These are phyloP conservation scores for Nothobranchius furzeri DNA, from an alignment of 2,113 vertebrate genomes.

Conservation along the genomic window DNA sequence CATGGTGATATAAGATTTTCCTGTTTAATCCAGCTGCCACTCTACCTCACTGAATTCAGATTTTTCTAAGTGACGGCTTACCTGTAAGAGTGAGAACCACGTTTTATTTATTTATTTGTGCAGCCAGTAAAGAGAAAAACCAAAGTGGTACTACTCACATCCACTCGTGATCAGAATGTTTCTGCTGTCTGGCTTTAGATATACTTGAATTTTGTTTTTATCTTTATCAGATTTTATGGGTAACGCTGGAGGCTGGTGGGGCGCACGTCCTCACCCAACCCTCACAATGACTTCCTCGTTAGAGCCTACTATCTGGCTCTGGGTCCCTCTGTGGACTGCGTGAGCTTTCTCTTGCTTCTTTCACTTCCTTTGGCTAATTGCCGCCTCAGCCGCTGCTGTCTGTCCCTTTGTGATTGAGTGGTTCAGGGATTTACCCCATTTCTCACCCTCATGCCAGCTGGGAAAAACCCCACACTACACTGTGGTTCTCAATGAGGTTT, in stretches of 20 bases:
- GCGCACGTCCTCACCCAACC: no score
- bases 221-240: no score
- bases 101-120: not conserved
- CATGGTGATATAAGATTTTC: slow-evolving; percentile 28
- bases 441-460: not conserved
- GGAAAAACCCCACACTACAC: not conserved
- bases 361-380: not conserved
- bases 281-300: no score
- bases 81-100: not conserved
- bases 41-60: slow-evolving; percentile 11
- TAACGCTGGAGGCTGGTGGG: no score
- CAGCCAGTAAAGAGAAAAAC: no score
- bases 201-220: no score
- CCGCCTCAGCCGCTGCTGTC: no score
- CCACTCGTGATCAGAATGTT: no score
- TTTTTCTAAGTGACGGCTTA: slow-evolving; percentile 4
- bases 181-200: no score
- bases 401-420: not conserved
- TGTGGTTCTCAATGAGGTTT: no score
- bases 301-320: not conserved
- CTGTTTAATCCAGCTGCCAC: slow-evolving; percentile 29
- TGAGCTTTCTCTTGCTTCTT: not conserved
- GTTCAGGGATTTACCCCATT: not conserved
- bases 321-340: not conserved
- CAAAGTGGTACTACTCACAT: no score